A percentile compares a stretch with the other conserved stretches of the same genome.
Evolutionary conservation across 2,113 vertebrate species (phyloP).

Genomic region (Picathartes gymnocephalus): DNA sequence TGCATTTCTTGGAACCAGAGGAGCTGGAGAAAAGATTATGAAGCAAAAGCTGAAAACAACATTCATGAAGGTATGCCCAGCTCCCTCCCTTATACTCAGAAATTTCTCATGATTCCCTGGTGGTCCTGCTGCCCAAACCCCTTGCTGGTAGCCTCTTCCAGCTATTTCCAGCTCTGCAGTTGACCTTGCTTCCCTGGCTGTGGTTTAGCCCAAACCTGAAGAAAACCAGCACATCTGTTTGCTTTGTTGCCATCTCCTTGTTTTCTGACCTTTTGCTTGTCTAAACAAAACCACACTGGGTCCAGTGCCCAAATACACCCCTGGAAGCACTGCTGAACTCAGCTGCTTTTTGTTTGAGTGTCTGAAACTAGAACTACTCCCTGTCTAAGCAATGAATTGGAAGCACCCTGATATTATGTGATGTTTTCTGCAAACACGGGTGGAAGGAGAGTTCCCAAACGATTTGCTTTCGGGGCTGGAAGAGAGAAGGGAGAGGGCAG

Average conservation of each 20-base stretch:
- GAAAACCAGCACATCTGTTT: background rate
- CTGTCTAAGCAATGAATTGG: background rate
- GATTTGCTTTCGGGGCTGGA: background rate
- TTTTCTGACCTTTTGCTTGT: background rate
- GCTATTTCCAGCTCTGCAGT: background rate
- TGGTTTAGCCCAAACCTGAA: background rate
- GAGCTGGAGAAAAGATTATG: background rate
- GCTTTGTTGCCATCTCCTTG: background rate
- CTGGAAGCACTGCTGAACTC: background rate
- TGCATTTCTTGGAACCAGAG: slow-evolving; percentile 38
- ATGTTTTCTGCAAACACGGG: background rate
- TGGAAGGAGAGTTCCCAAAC: background rate
- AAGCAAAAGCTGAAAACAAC: background rate
- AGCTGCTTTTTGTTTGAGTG: background rate
- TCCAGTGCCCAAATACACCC: background rate
- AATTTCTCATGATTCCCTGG: background rate
- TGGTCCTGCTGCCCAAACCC: background rate
- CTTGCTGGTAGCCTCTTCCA: background rate
- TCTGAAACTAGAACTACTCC: background rate
- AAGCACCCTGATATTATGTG: background rate
- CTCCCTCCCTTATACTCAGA: background rate
- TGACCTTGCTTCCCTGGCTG: background rate
- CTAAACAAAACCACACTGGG: background rate
- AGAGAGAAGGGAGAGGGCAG: background rate
- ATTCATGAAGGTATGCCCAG: slow-evolving; percentile 21